phyloP scores from a whole-genome alignment of 2,888 invertebrate genomes.

The Agrotis exclamationis region DNA sequence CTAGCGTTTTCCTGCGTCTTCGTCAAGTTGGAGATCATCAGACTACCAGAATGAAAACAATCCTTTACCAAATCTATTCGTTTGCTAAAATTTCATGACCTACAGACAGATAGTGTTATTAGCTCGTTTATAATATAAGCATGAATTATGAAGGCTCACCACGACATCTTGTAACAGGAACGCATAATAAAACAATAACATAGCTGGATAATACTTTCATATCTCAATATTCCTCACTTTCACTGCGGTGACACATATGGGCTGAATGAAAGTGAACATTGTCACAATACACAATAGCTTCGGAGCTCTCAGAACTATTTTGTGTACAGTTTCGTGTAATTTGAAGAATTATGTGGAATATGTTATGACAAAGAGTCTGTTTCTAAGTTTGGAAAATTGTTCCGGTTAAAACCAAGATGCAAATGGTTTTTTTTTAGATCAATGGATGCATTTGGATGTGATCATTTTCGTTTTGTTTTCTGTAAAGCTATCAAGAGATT shows the following conservation, averaged over 20 bases:
- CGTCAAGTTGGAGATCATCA: background rate
- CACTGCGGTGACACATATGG: constrained; percentile 81
- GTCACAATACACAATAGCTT: constrained; percentile 83
- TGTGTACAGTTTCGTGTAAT: constrained; percentile 69
- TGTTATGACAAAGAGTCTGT: constrained; percentile 11
- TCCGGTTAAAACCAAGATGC: background rate
- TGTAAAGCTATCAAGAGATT: background rate
- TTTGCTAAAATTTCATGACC: background rate
- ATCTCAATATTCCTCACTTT: constrained; percentile 75
- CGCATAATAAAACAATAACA: constrained; percentile 30
- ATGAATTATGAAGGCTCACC: background rate
- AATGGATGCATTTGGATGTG: background rate
- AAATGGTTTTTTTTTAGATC: background rate
- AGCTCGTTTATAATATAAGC: background rate
- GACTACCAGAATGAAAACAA: background rate
- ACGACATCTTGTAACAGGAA: constrained; percentile 31
- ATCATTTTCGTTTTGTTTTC: background rate
- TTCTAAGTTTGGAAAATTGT: constrained; percentile 15
- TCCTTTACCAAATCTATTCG: background rate
- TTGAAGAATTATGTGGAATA: constrained; percentile 52
- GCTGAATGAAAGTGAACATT: constrained; percentile 83
- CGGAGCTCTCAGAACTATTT: constrained; percentile 69
- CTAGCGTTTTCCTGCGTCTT: background rate
- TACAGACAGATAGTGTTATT: too few relatives aligned
- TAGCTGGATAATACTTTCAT: constrained; percentile 64